Evolutionary conservation across 2,797 vertebrate genomes (phyloP).

Genomic region (Danio jaintianensis): DNA sequence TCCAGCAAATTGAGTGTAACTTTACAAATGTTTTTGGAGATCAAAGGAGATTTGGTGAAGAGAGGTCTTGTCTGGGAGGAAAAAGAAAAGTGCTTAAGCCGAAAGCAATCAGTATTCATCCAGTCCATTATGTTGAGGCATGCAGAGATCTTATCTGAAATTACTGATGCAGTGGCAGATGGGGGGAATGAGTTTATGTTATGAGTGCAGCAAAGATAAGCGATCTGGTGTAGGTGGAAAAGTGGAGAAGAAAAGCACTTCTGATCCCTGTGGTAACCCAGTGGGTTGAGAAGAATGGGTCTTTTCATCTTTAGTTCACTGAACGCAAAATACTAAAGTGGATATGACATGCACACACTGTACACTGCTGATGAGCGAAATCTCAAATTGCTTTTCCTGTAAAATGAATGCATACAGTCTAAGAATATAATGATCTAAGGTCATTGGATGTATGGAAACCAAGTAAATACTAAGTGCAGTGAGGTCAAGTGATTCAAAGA

Average conservation of each 20-base stretch:
- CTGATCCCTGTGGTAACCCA: neutral
- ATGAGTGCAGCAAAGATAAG: neutral
- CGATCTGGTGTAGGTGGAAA: neutral
- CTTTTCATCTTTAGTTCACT: neutral
- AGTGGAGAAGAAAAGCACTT: neutral
- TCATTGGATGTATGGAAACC: neutral
- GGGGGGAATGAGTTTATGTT: neutral
- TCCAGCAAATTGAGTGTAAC: neutral
- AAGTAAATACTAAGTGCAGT: neutral
- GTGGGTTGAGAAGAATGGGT: constrained; percentile 6
- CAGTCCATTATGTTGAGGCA: neutral
- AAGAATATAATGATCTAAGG: neutral
- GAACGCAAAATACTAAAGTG: neutral
- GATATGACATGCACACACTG: neutral
- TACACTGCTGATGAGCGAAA: neutral
- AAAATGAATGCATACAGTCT: neutral
- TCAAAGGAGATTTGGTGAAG: neutral
- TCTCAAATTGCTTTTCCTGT: neutral
- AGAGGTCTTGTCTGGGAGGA: neutral
- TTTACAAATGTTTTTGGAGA: neutral
- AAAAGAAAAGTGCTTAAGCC: neutral
- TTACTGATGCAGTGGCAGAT: neutral
- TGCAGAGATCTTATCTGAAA: neutral
- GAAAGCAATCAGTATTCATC: neutral
- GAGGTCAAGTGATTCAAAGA: neutral